These are phyloP conservation scores for Dallia pectoralis DNA, from an alignment of 2,797 vertebrate species.

Conservation along the genomic window DNA sequence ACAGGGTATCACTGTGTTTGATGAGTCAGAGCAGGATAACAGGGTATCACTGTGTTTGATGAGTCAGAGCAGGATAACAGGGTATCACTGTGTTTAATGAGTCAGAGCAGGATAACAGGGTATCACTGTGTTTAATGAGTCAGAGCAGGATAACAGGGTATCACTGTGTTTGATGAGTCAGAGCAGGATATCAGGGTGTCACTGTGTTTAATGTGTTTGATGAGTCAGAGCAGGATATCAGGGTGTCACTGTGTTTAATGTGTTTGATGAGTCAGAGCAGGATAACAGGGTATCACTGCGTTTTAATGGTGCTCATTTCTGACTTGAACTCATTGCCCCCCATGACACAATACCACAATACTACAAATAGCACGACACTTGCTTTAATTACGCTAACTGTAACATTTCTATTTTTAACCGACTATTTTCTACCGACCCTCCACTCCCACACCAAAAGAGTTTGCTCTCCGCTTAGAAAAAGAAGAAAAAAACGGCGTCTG, in stretches of 20 bases:
- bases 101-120: too few relatives aligned
- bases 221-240: too few relatives aligned
- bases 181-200: too few relatives aligned
- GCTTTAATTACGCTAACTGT: constrained; percentile 22
- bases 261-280: neutral
- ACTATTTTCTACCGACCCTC: constrained; percentile 45
- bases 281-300: neutral
- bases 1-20: too few relatives aligned
- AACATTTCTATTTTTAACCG: constrained; percentile 57
- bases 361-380: constrained; percentile 36
- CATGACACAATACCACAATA: neutral
- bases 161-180: too few relatives aligned
- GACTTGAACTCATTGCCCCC: neutral
- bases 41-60: neutral
- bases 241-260: neutral
- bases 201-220: too few relatives aligned
- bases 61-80: too few relatives aligned
- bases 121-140: too few relatives aligned
- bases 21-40: too few relatives aligned
- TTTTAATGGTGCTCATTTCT: neutral
- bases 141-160: too few relatives aligned
- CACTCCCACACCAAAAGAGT: constrained; percentile 32
- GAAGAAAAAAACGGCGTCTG: constrained; percentile 25
- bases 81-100: too few relatives aligned
- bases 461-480: constrained; percentile 43